Evolutionary conservation across 2,113 vertebrate species (phyloP).

Genomic region (Dasyurus viverrinus): DNA sequence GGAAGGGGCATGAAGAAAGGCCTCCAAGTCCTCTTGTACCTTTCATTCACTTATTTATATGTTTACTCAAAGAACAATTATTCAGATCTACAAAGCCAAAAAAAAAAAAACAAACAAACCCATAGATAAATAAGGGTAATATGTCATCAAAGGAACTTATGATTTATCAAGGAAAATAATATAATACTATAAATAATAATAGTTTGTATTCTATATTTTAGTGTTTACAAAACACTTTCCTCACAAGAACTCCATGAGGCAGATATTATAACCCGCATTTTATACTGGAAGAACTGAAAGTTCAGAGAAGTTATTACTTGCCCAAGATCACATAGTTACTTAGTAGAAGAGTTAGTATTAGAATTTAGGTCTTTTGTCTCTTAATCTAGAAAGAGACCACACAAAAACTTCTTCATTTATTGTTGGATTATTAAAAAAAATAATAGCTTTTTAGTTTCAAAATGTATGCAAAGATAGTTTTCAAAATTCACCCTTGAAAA

Average conservation of each 20-base stretch:
- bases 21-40: not conserved
- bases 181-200: not conserved
- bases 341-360: not conserved
- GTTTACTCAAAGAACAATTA: not conserved
- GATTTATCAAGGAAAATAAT: not conserved
- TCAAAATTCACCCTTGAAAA: too few species aligned
- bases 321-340: not conserved
- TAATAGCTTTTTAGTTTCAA: too few species aligned
- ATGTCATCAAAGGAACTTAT: not conserved
- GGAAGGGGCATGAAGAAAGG: not conserved
- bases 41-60: not conserved
- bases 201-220: not conserved
- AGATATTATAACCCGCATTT: not conserved
- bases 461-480: too few species aligned
- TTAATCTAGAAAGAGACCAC: not conserved
- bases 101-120: not conserved
- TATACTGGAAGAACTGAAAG: not conserved
- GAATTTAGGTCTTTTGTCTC: not conserved
- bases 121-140: not conserved
- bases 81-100: not conserved
- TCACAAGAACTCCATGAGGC: not conserved
- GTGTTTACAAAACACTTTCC: not conserved
- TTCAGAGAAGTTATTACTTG: not conserved
- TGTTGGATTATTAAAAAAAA: too few species aligned
- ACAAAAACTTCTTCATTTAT: not conserved